Evolutionary conservation across 2,888 invertebrate species (phyloP).

Genomic region (Dryocosmus kuriphilus): DNA sequence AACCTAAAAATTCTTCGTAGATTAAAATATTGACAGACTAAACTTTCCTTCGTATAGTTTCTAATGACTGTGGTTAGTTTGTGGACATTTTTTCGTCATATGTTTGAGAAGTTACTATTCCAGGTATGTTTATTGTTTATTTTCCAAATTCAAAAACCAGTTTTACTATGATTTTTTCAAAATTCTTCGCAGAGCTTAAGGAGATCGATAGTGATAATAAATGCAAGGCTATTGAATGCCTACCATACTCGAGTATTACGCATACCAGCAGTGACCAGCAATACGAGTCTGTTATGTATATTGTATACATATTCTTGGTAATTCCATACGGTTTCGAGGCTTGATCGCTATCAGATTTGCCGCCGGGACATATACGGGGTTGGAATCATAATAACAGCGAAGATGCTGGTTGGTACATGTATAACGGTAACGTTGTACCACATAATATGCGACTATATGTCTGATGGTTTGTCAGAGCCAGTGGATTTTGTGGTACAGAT

Average conservation of each 20-base stretch:
- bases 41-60: background rate
- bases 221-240: slow-evolving; percentile 24
- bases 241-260: slow-evolving; percentile 14
- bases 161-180: background rate
- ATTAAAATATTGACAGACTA: background rate
- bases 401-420: background rate
- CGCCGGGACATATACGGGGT: slow-evolving; percentile 4
- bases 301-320: slow-evolving; percentile 32
- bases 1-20: background rate
- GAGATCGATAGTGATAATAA: background rate
- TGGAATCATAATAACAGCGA: slow-evolving; percentile 22
- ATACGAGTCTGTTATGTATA: slow-evolving; percentile 6
- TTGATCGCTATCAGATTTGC: slow-evolving; percentile 21
- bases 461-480: background rate
- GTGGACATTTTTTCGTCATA: background rate
- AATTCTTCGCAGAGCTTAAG: background rate
- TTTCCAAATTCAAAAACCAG: background rate
- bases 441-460: background rate
- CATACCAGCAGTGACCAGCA: no score
- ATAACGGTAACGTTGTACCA: background rate
- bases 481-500: slow-evolving; percentile 10
- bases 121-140: background rate
- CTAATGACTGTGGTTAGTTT: background rate
- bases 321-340: slow-evolving; percentile 27
- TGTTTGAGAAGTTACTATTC: no score